phyloP scores from a whole-genome alignment of 2,888 invertebrate species.

The Pilophorus perplexus region DNA sequence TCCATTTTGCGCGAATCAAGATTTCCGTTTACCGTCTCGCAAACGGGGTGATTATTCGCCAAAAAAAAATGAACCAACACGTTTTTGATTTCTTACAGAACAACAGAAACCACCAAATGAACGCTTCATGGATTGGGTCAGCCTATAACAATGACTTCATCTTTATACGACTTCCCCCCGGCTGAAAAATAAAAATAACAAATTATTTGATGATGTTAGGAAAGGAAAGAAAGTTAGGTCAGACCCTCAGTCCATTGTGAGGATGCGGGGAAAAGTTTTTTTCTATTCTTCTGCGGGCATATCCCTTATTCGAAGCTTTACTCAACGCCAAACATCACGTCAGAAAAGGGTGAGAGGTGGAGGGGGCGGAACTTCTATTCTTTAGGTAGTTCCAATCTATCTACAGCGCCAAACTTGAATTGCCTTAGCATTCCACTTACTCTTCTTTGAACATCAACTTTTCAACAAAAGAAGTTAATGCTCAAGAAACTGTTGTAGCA shows the following conservation, averaged over 20 bases:
- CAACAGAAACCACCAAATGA: too few species aligned
- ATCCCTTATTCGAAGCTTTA: constrained; percentile 7
- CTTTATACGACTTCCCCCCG: too few species aligned
- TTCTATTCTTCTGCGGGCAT: neutral
- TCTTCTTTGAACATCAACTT: constrained; percentile 19
- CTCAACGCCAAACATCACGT: constrained; percentile 6
- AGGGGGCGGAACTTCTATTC: constrained; percentile 9
- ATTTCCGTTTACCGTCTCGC: too few species aligned
- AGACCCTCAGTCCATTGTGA: neutral
- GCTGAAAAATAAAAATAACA: neutral
- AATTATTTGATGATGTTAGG: neutral
- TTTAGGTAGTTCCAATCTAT: constrained; percentile 11
- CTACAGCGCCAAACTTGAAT: constrained; percentile 6
- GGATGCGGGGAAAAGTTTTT: neutral
- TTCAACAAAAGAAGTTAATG: constrained; percentile 13
- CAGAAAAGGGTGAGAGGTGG: too few species aligned
- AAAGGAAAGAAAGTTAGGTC: neutral
- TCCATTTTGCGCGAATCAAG: too few species aligned
- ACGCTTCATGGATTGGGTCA: too few species aligned
- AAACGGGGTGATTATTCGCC: too few species aligned
- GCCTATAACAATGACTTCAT: too few species aligned
- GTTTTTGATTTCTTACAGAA: too few species aligned
- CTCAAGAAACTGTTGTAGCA: neutral
- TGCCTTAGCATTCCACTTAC: constrained; percentile 11
- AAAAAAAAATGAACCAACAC: too few species aligned